Conservation (phyloP, 2,113 vertebrate species). For the Neotoma lepida region DNA sequence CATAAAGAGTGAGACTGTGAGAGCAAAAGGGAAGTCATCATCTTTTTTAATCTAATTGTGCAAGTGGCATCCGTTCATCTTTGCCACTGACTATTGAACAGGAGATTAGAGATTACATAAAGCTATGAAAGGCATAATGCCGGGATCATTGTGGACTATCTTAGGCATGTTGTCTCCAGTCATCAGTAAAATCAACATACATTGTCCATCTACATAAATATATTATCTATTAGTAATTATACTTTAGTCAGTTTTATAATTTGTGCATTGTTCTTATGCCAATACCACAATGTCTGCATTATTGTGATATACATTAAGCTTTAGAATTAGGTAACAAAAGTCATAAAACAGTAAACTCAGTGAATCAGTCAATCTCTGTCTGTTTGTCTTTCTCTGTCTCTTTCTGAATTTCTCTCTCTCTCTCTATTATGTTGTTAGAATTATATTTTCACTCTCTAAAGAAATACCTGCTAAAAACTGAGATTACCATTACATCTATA, state of each 20-base stretch:
- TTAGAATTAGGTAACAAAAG: not conserved
- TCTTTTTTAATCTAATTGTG: not conserved
- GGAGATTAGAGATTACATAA: not conserved
- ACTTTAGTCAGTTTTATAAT: not conserved
- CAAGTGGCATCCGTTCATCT: not conserved
- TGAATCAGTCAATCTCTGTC: not conserved
- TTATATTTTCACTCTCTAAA: not conserved
- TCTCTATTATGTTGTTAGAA: not conserved
- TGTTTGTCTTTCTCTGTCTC: not conserved
- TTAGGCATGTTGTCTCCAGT: no score
- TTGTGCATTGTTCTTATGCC: not conserved
- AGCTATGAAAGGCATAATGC: not conserved
- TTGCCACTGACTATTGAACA: not conserved
- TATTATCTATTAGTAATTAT: not conserved
- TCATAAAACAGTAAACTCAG: no score
- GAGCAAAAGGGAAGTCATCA: not conserved
- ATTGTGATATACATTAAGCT: not conserved
- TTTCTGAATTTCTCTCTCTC: not conserved
- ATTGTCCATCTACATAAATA: not conserved
- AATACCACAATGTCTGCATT: not conserved
- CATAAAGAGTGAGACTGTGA: not conserved
- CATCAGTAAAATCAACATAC: not conserved
- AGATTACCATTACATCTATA: not conserved
- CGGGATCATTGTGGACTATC: no score
- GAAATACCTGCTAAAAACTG: not conserved